Base-by-base conservation (phyloP, 2,888 invertebrate species). In the Pterobdella sp. region DNA sequence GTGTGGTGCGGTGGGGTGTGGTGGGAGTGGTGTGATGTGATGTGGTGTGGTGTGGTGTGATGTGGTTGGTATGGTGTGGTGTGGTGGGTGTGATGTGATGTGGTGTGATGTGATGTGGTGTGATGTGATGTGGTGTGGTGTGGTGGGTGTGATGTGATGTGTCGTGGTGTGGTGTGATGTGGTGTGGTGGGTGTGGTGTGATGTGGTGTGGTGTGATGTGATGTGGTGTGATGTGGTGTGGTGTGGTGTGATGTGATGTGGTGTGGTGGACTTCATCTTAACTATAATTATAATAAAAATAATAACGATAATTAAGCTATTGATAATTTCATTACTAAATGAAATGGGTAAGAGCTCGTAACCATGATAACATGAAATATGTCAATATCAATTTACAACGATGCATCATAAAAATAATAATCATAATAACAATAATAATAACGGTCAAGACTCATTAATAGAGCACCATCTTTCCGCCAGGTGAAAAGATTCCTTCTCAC, bases 401-500 rank as follows among this genome's bases (percentile, higher is more conserved):
- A 7, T 7, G 10, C 49, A 42, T 42, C 49, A 42, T 42, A 7
- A 42, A 14, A 7, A 42, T 42, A 7, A 42, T 42, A 14, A 42
- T 42, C 22, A 34, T 67, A 14, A 26, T 31, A 4, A 31, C 22
- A n/a, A n/a, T n/a, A n/a, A n/a, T n/a, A n/a, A n/a, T n/a, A n/a
- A n/a, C n/a, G n/a, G n/a, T n/a, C n/a, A n/a, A n/a, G n/a, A n/a
- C n/a, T n/a, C n/a, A n/a, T n/a, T n/a, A n/a, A n/a, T n/a, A n/a
- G n/a, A n/a, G n/a, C n/a, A n/a, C 22, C 26, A 3, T 4, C 42
- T 3, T 68, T 31, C 68, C 42, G 68, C 49, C 71, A 71, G 71
- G 63, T 71, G 63, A 71, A 71, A 31, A 42, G 63, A n/a, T 71
- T 71, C 31, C 26, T 71, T 29, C 18, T 72, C n/a, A 72, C 81